These are phyloP conservation scores for Xylophagus ater DNA, from an alignment of 2,888 invertebrate genomes.

Conservation along the genomic window DNA sequence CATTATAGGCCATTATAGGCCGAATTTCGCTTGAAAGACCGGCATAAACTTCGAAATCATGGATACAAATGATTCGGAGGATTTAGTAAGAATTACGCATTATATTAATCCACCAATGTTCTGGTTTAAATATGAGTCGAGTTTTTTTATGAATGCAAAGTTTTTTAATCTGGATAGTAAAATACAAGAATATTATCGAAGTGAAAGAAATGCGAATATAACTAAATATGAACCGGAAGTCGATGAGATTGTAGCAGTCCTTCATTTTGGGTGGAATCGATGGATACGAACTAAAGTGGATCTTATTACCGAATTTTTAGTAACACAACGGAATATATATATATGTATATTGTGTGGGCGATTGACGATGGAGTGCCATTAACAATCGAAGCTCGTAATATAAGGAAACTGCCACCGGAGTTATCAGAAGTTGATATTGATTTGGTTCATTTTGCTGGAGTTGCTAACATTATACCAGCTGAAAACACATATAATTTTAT, in stretches of 20 bases:
- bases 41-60: too few species aligned
- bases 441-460: conserved; percentile 11
- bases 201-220: neutral
- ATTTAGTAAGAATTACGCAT: conserved; percentile 14
- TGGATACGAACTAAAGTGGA: conserved; percentile 14
- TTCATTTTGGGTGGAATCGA: conserved; percentile 8
- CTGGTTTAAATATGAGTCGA: conserved; percentile 14
- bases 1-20: too few species aligned
- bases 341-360: conserved; percentile 14
- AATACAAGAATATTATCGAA: conserved; percentile 3
- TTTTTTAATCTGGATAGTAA: conserved; percentile 3
- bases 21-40: too few species aligned
- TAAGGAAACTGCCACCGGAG: conserved; percentile 7
- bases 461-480: conserved; percentile 14
- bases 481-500: conserved; percentile 14
- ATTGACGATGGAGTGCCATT: conserved; percentile 14
- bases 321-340: neutral
- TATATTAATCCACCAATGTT: conserved; percentile 17
- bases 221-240: neutral
- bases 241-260: conserved; percentile 11
- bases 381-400: conserved; percentile 6
- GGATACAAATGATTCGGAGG: neutral
- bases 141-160: conserved; percentile 3
- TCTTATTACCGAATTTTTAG: conserved; percentile 2
- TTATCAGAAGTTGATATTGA: conserved; percentile 3